Conservation (phyloP, 2,113 vertebrate genomes). For the Passer domesticus region DNA sequence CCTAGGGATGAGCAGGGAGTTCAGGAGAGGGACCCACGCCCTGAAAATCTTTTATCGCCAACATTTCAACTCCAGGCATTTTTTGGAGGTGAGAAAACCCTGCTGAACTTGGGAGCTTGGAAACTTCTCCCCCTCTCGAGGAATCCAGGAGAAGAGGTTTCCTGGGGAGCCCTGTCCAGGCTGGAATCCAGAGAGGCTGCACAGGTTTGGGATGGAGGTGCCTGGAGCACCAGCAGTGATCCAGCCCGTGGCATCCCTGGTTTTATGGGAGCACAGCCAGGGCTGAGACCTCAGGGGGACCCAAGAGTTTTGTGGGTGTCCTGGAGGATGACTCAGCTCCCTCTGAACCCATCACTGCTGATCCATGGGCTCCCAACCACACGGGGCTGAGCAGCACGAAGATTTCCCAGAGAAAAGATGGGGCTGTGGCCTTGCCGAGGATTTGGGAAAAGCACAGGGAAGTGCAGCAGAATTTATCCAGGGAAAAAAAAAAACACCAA, state of each 20-base stretch:
- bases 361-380: background rate
- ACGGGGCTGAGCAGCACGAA: background rate
- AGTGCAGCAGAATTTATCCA: background rate
- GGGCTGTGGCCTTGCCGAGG: background rate
- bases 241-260: background rate
- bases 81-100: slow-evolving; percentile 52
- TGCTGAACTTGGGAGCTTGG: background rate
- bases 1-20: slow-evolving; percentile 21
- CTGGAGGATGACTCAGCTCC: background rate
- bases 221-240: rapidly evolving
- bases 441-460: background rate
- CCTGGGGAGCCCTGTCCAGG: background rate
- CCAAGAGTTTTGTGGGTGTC: background rate
- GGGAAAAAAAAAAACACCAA: background rate
- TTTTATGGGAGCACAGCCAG: background rate
- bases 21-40: slow-evolving; percentile 17
- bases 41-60: slow-evolving; percentile 1
- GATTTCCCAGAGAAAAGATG: background rate
- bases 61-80: slow-evolving; percentile 22
- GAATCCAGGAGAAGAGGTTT: background rate
- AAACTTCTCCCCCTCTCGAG: slow-evolving; percentile 28
- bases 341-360: background rate
- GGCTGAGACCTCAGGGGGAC: rapidly evolving
- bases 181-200: background rate
- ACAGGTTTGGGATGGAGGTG: background rate